Base-by-base conservation (phyloP, 2,888 invertebrate genomes). In the Smittia sp. region DNA sequence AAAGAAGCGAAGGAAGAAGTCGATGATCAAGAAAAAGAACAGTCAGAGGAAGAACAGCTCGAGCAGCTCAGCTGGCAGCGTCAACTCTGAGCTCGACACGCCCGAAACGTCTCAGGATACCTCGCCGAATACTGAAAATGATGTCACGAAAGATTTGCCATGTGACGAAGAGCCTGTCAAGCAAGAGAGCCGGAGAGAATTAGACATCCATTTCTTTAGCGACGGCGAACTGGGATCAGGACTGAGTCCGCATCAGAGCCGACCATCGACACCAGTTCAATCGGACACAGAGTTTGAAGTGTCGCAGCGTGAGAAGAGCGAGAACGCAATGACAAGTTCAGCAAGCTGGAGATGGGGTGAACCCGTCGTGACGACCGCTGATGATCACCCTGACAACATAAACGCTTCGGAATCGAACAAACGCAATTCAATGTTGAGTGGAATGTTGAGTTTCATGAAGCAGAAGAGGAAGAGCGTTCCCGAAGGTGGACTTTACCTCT, bases 281-380 rank as follows among this genome's bases (percentile, higher is more conserved):
- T 96, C 96, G 54, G 98, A 98, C 82, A 95, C 96, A 0, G 98
- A 98, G 80, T 90, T 94, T 79, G 97, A 97, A 78, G 87, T 87
- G 75, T 81, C 83, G 0, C 78, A 81, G 79, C 79, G 83, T 24
- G 81, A 80, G 39, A 81, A 89, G 75, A 80, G 80, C 70, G 80
- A 75, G 38, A 79, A 81, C 75, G 75, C 78, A 18, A 78, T 80
- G 75, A 78, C 77, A 1, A 79, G 77, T 58, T 78, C 80, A 66
- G 79, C 81, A 27, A 92, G 92, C 74, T 94, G 95, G 95, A 88
- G 92, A 76, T 93, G 95, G 95, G 95, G 95, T 20, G 94, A 94
- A 80, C 83, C 95, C 76, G 94, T 94, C 0, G 73, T 68, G 27
- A 78, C 80, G 18, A 78, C 75, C 41, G 77, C 77, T 0, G 77